A percentile compares a stretch with the other conserved stretches of the same genome.
Conservation (phyloP, 2,113 vertebrate genomes). For the Phylloscopus whistleri region DNA sequence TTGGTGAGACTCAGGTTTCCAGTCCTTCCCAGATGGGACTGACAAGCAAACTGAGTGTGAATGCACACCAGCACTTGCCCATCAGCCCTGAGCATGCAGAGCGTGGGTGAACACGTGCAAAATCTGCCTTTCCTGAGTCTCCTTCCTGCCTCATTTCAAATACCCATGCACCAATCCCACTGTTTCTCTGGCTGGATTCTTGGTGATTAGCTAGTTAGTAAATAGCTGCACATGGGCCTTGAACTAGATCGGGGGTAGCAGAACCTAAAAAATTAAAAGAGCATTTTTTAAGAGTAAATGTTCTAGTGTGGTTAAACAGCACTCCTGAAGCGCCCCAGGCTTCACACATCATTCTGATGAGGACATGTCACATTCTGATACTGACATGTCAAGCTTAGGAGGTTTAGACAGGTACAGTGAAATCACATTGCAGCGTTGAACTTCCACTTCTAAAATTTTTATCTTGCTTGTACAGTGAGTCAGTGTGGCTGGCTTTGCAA, state of each 20-base stretch:
- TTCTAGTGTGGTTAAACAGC: conserved; percentile 24
- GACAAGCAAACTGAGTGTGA: neutral
- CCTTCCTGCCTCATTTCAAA: neutral
- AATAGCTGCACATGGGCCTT: neutral
- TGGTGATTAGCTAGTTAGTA: neutral
- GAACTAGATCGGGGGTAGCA: neutral
- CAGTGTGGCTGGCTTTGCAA: neutral
- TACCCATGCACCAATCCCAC: neutral
- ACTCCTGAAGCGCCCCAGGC: conserved; percentile 42
- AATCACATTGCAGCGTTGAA: conserved; percentile 13
- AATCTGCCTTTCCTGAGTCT: neutral
- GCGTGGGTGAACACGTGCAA: neutral
- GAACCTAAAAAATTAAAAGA: neutral
- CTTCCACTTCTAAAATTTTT: conserved; percentile 4
- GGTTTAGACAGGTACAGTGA: conserved; percentile 53
- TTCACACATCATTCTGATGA: conserved; percentile 56
- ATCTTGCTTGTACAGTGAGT: neutral
- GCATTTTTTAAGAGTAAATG: conserved; percentile 34
- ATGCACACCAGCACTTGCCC: neutral
- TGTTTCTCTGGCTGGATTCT: neutral
- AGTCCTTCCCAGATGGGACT: neutral
- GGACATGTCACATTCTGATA: conserved; percentile 47
- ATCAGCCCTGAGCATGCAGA: neutral
- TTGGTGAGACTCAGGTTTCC: neutral
- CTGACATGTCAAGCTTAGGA: conserved; percentile 34